Percentiles rank a stretch among this genome's conserved stretches.
These are phyloP conservation scores for Drosophila insularis DNA, from an alignment of 1,140 invertebrate genomes.

Conservation along the genomic window DNA sequence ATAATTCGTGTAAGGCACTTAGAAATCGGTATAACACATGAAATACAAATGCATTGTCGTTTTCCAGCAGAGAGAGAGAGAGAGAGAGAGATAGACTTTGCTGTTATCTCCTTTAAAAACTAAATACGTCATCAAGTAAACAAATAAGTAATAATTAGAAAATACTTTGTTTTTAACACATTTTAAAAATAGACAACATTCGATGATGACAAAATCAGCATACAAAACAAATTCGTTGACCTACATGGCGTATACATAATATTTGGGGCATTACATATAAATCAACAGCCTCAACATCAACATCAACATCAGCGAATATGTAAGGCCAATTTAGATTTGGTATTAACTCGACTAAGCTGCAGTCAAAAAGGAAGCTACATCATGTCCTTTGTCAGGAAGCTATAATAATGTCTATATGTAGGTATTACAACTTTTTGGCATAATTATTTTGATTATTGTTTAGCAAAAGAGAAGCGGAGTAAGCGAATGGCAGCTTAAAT, in stretches of 20 bases:
- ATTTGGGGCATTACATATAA: slow-evolving; percentile 42
- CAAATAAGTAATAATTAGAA: not conserved
- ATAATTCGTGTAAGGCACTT: not conserved
- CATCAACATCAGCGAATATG: not conserved
- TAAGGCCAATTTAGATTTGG: slow-evolving; percentile 8
- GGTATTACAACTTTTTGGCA: slow-evolving; percentile 35
- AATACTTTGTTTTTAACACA: slow-evolving; percentile 11
- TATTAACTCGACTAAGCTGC: slow-evolving; percentile 38
- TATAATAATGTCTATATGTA: slow-evolving; percentile 48
- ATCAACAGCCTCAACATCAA: slow-evolving; percentile 11
- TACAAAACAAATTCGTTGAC: slow-evolving; percentile 45
- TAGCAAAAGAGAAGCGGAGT: not conserved
- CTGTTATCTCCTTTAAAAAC: not conserved
- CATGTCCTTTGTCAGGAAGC: slow-evolving; percentile 39
- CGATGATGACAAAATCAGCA: slow-evolving; percentile 23
- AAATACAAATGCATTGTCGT: not conserved
- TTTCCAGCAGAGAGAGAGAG: slow-evolving; percentile 18
- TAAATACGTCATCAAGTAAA: slow-evolving; percentile 5
- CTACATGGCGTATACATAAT: slow-evolving; percentile 50
- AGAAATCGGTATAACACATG: not conserved
- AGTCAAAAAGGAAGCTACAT: slow-evolving; percentile 37
- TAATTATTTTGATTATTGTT: slow-evolving; percentile 48
- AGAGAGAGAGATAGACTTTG: not conserved
- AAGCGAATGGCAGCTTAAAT: not conserved
- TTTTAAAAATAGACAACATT: slow-evolving; percentile 15